Base-by-base conservation (phyloP, 2,888 invertebrate genomes). In the Drosophila paramelanica region DNA sequence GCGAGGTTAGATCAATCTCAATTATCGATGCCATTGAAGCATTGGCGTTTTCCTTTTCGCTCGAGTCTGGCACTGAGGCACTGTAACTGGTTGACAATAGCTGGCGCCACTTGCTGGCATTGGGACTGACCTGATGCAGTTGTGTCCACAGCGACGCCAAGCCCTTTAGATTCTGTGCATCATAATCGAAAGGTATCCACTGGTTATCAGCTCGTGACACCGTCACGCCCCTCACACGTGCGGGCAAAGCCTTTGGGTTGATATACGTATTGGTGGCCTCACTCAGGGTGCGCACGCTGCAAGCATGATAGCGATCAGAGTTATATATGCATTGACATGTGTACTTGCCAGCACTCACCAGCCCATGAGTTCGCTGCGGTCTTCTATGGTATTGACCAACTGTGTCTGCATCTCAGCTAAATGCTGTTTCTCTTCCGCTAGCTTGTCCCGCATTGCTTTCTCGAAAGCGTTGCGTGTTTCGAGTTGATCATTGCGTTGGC, bases 1-100 rank as follows among this genome's bases (percentile, higher is more conserved):
- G 41, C 43, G 73, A 72, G 23, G 77, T 68, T 11, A 77, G 42
- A 67, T 82, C 86, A 38, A 85, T 82, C 56, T 82, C 75, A 53
- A 81, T 81, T 56, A 79, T 70, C 27, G 85, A 67, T 31, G 46
- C 27, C 42, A 45, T 33, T 27, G 62, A 42, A 5, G 31, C 23
- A 45, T 61, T 56, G 25, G 3, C 17, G 17, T 50, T 58, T 33
- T 67, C 62, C 39, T 58, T 72, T 17, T 14, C 55, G n/a, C 3
- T 42, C 23, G 20, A 8, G 7, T 31, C 23, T 8, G 38, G 8
- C 11, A 45, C 43, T 51, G 45, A 17, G 1, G 20, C 13, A 23
- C 23, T 23, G 14, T 45, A 45, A 2, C 2, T 46, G 10, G 27
- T 43, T 41, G 66, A 43, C n/a, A 81, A 5, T 0, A 86, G 71